Base-by-base conservation (phyloP, 2,888 invertebrate genomes). In the Ischnus inquisitorius region DNA sequence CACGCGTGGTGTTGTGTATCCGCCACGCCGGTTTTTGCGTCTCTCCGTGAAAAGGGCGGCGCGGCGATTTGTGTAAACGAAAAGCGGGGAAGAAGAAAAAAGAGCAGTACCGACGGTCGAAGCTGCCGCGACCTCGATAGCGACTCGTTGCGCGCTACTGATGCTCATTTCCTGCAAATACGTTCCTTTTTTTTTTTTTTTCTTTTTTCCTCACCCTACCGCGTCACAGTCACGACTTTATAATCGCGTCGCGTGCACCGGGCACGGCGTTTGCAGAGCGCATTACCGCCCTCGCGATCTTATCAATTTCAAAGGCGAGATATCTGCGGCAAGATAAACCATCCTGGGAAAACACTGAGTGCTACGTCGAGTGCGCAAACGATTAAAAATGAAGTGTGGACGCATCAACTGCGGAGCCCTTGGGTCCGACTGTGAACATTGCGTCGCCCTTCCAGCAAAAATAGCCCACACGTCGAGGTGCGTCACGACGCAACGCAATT, bases 221-320 rank as follows among this genome's bases (percentile, higher is more conserved):
- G 25, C 25, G 57, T 12, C 8, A 25, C 22, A 57, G 25, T 8
- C 14, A 3, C 57, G 57, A 5, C 57, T 19, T 14, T 8, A 14
- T 25, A 57, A 57, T 57, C 57, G 57, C 57, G 4, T 57, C 57
- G 57, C 57, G 57, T 57, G 25, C 14, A 25, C 19, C 14, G 22
- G 57, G 1, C n/a, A 51, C 16, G 16, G 1, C 8, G 2, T 19
- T 46, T 51, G 34, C 12, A 46, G 1, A n/a, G n/a, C 3, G 12
- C 2, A 46, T 25, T 14, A 25, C 10, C 25, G 25, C 25, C 25
- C 22, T 12, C 25, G 3, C 8, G 25, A 25, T 57, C 57, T 57
- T 57, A 57, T 57, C 57, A 57, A 14, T 25, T 25, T 57, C 12
- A 14, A 5, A 57, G 25, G 19, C 3, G 12, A 57, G 57, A 57